phyloP scores from a whole-genome alignment of 2,888 invertebrate genomes.

The Drosophila emarginata region DNA sequence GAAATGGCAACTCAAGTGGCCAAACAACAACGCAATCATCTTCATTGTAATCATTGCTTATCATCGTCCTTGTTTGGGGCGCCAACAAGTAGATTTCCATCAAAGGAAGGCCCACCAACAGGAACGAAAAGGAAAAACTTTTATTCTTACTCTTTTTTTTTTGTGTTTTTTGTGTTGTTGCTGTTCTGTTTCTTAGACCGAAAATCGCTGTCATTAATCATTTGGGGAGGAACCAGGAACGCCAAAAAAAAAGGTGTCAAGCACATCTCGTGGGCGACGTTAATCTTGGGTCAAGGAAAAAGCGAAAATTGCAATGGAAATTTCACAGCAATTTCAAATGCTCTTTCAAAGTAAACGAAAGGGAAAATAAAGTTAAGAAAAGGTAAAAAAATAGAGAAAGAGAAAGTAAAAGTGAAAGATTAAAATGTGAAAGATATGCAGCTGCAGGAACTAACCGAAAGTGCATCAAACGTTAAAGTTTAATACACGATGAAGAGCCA shows the following conservation, averaged over 20 bases:
- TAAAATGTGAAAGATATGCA: neutral
- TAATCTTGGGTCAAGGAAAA: constrained; percentile 30
- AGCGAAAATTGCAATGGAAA: neutral
- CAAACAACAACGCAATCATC: constrained; percentile 53
- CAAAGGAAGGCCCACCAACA: constrained; percentile 43
- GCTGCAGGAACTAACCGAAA: too few species aligned
- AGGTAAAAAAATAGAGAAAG: neutral
- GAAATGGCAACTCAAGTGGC: constrained; percentile 39
- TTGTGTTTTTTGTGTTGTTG: neutral
- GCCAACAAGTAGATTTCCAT: constrained; percentile 75
- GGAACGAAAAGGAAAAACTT: constrained; percentile 16
- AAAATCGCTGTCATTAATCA: constrained; percentile 76
- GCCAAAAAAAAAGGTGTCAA: constrained; percentile 63
- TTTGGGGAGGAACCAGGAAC: constrained; percentile 38
- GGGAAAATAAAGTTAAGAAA: neutral
- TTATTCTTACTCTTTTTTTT: constrained; percentile 2
- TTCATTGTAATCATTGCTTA: constrained; percentile 32
- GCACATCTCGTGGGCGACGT: constrained; percentile 37
- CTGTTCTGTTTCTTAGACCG: constrained; percentile 10
- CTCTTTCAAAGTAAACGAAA: neutral
- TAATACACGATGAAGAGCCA: too few species aligned
- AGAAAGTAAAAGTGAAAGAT: neutral
- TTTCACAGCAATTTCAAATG: constrained; percentile 4
- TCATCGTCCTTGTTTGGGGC: constrained; percentile 45
- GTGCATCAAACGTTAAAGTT: too few species aligned